These are phyloP conservation scores for Apantesis nais DNA, from an alignment of 2,888 invertebrate genomes.

Conservation along the genomic window DNA sequence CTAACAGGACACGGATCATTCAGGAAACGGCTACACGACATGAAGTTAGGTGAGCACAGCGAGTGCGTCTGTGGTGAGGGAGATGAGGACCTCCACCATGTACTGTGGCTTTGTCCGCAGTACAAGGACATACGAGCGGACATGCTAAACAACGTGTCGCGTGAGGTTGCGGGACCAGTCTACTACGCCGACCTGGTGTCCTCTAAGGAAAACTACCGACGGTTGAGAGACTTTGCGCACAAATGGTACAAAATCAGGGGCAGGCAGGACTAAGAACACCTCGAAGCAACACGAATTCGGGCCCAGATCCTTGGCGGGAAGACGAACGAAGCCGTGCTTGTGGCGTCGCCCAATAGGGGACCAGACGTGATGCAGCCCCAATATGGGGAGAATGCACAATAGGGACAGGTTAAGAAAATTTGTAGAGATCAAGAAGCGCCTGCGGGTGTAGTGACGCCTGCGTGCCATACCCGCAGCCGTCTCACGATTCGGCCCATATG, in stretches of 20 bases:
- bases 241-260: neutral
- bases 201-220: conserved; percentile 41
- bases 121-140: neutral
- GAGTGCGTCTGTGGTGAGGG: neutral
- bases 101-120: neutral
- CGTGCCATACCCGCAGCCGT: too few species aligned
- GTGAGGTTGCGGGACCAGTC: neutral
- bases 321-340: too few species aligned
- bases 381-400: too few species aligned
- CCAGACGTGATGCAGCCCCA: too few species aligned
- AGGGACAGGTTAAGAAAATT: too few species aligned
- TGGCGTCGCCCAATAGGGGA: too few species aligned
- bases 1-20: neutral
- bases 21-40: neutral
- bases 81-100: neutral
- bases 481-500: too few species aligned
- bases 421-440: too few species aligned
- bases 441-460: too few species aligned
- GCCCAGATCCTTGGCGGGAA: neutral
- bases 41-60: neutral
- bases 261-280: neutral
- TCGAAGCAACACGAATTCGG: too few species aligned
- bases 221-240: conserved; percentile 70
- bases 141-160: neutral
- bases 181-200: neutral